phyloP scores from a whole-genome alignment of 2,797 vertebrate genomes.

The Coracias cyanogaster region DNA sequence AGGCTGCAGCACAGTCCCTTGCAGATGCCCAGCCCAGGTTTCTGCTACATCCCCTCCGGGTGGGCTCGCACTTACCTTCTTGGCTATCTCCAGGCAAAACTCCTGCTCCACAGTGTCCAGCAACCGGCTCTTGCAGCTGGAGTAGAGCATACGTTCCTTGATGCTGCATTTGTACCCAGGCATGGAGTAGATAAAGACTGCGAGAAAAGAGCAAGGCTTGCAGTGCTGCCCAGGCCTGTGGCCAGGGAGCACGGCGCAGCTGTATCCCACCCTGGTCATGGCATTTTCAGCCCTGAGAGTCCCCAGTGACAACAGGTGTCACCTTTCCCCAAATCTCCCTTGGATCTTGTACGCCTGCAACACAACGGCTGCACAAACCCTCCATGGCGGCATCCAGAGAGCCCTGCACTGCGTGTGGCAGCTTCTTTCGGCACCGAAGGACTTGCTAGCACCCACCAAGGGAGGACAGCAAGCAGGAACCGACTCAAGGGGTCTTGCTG shows the following conservation, averaged over 20 bases:
- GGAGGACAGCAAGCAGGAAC: neutral
- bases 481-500: accelerated
- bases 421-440: neutral
- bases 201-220: neutral
- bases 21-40: neutral
- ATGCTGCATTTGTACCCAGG: constrained; percentile 98
- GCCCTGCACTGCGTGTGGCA: accelerated
- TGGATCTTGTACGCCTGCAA: neutral
- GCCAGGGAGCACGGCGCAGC: neutral
- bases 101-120: constrained; percentile 94
- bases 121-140: constrained; percentile 97
- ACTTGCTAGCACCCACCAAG: accelerated
- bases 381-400: neutral
- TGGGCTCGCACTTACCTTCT: constrained; percentile 85
- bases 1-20: neutral
- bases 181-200: constrained; percentile 99
- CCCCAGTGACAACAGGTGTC: neutral
- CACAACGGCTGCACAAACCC: neutral
- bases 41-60: neutral
- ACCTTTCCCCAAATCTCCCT: neutral
- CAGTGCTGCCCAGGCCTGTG: accelerated
- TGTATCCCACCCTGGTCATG: neutral
- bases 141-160: constrained; percentile 98
- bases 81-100: constrained; percentile 92
- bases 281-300: neutral